Evolutionary conservation across 2,888 invertebrate genomes (phyloP).

Genomic region (Hanleya hanleyi): DNA sequence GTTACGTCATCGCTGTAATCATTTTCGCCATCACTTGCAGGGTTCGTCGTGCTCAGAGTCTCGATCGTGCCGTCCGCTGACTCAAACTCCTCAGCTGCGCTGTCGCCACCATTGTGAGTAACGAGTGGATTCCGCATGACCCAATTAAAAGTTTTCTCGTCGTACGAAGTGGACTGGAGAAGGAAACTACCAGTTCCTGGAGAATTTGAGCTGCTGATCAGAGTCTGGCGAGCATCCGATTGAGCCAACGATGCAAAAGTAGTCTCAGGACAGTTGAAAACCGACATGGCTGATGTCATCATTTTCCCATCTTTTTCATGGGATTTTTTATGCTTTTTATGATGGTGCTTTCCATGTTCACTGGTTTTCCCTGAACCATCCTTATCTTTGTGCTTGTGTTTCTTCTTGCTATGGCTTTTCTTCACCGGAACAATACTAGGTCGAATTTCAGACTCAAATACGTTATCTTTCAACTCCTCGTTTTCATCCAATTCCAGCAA

Average conservation of each 20-base stretch:
- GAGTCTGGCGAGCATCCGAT: background rate
- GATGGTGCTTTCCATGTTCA: background rate
- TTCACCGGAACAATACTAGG: background rate
- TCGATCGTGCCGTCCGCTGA: constrained; percentile 19
- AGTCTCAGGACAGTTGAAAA: background rate
- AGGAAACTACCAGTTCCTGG: background rate
- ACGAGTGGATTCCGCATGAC: constrained; percentile 8
- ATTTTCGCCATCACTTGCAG: constrained; percentile 20
- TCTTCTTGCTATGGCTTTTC: constrained; percentile 13
- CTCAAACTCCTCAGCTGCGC: constrained; percentile 16
- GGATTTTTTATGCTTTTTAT: background rate
- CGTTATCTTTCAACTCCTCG: background rate
- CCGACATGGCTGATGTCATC: background rate
- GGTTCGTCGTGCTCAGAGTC: background rate
- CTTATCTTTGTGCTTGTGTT: constrained; percentile 23
- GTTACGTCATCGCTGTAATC: constrained; percentile 26
- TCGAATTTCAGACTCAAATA: constrained; percentile 1
- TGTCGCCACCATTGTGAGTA: constrained; percentile 16
- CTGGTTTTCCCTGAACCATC: background rate
- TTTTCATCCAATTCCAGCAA: background rate
- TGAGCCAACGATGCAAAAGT: constrained; percentile 6
- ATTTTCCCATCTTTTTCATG: background rate
- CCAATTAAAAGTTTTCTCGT: constrained; percentile 1
- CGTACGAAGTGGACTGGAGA: background rate
- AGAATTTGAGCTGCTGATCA: background rate